These are phyloP conservation scores for Drosophila asahinai DNA, from an alignment of 1,140 invertebrate species.

Conservation along the genomic window DNA sequence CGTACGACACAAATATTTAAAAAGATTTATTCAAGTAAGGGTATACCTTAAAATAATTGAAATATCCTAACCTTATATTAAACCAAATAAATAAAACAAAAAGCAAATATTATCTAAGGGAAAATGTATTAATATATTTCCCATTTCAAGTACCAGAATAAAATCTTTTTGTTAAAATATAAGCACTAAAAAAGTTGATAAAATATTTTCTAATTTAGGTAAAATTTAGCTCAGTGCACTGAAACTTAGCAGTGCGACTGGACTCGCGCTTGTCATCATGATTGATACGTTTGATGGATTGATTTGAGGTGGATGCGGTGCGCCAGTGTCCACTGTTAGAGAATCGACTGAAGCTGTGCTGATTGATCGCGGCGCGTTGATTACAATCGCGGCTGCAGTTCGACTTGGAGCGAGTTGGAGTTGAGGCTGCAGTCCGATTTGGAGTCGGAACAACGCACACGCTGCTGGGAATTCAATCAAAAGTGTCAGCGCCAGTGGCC, in stretches of 20 bases:
- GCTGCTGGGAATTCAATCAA: conserved; percentile 84
- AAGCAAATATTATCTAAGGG: background rate
- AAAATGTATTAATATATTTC: background rate
- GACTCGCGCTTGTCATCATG: conserved; percentile 77
- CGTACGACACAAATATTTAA: too few species aligned
- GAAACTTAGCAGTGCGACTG: conserved; percentile 8
- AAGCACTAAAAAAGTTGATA: background rate
- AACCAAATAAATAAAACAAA: too few species aligned
- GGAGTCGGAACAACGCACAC: conserved; percentile 56
- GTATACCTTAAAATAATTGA: too few species aligned
- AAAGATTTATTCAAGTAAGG: too few species aligned
- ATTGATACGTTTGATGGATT: conserved; percentile 85
- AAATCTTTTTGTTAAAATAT: background rate
- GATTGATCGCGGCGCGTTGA: conserved; percentile 79
- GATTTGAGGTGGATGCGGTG: conserved; percentile 69
- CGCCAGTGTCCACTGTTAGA: conserved; percentile 58
- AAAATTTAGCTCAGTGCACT: conserved; percentile 10
- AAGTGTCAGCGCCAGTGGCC: conserved; percentile 73
- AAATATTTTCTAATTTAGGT: background rate
- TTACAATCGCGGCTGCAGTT: conserved; percentile 64
- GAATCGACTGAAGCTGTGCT: conserved; percentile 57
- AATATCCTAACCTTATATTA: too few species aligned
- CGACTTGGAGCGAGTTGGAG: conserved; percentile 15
- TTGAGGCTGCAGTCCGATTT: conserved; percentile 4
- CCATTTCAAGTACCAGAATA: background rate